Base-by-base conservation (phyloP, 1,140 invertebrate species). In the Mercenaria mercenaria region DNA sequence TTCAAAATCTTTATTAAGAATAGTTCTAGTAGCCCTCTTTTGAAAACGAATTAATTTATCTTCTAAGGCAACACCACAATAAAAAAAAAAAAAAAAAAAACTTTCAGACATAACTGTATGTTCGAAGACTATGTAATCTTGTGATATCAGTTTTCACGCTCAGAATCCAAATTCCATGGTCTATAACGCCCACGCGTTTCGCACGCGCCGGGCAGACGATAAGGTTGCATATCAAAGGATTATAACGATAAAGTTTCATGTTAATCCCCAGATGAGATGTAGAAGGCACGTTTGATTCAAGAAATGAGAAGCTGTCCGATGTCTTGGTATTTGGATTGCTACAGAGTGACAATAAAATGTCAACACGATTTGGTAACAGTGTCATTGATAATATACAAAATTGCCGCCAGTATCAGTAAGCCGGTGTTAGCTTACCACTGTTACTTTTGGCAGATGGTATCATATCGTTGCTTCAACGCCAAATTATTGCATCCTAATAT, bases 161-260 rank as follows among this genome's bases (percentile, higher is more conserved):
- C 26, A 37, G 34, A 4, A 79, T 79, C 76, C 11, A 79, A 15
- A 79, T 32, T 79, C 50, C 34, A 79, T 41, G 76, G 43, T 56
- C 43, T 29, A 79, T 52, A 56, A 79, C 41, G 43, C 50, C n/a
- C 50, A 56, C 76, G 76, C 23, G 41, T 43, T 52, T 52, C 0
- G 41, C 43, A 79, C 41, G 41, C 37, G 43, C 50, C 76, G 18
- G 15, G 41, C 50, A 56, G 76, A 79, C 41, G 50, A 52, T 34
- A 79, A 79, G 1, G n/a, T 47, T 79, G 23, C 76, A n/a, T 29
- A 72, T 72, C 67, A 72, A 15, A n/a, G 37, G 34, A 37, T 72
- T 37, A 23, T 72, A 41, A 39, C 34, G 67, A 72, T 72, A 72
- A 72, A 72, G 37, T 72, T 37, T 72, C 59, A 23, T 18, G 32